These are phyloP conservation scores for Patella ulyssiponensis DNA, from an alignment of 2,888 invertebrate species.

Conservation along the genomic window DNA sequence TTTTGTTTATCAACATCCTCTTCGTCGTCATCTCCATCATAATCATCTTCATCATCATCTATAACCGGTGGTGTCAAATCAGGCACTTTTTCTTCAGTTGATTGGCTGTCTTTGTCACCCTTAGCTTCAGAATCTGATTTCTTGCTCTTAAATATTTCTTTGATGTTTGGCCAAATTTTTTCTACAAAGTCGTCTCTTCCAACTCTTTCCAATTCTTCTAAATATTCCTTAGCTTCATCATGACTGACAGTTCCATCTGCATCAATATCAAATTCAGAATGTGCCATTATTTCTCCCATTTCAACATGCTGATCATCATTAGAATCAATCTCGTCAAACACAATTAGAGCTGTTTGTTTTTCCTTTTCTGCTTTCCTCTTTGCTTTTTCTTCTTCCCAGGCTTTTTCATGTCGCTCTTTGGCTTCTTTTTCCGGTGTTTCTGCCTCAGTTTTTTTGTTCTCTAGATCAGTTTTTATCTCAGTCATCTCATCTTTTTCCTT, in stretches of 20 bases:
- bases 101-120: constrained; percentile 41
- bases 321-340: constrained; percentile 85
- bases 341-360: constrained; percentile 67
- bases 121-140: constrained; percentile 33
- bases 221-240: constrained; percentile 82
- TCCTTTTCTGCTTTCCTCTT: constrained; percentile 61
- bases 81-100: constrained; percentile 59
- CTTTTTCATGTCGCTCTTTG: constrained; percentile 76
- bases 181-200: constrained; percentile 58
- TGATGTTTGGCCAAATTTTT: constrained; percentile 70
- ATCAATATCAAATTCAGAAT: constrained; percentile 88
- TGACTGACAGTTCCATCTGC: constrained; percentile 88
- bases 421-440: constrained; percentile 79
- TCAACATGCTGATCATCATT: constrained; percentile 84
- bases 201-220: constrained; percentile 64
- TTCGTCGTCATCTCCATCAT: constrained; percentile 47
- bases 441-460: constrained; percentile 77
- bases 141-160: constrained; percentile 64
- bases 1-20: constrained; percentile 32
- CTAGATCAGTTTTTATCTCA: constrained; percentile 47
- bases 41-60: constrained; percentile 47
- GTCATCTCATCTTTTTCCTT: constrained; percentile 48
- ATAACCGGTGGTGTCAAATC: constrained; percentile 34
- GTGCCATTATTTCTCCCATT: constrained; percentile 75
- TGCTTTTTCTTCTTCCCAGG: constrained; percentile 70